These are phyloP conservation scores for Carcharodon carcharias DNA, from an alignment of 2,797 vertebrate genomes.

Conservation along the genomic window DNA sequence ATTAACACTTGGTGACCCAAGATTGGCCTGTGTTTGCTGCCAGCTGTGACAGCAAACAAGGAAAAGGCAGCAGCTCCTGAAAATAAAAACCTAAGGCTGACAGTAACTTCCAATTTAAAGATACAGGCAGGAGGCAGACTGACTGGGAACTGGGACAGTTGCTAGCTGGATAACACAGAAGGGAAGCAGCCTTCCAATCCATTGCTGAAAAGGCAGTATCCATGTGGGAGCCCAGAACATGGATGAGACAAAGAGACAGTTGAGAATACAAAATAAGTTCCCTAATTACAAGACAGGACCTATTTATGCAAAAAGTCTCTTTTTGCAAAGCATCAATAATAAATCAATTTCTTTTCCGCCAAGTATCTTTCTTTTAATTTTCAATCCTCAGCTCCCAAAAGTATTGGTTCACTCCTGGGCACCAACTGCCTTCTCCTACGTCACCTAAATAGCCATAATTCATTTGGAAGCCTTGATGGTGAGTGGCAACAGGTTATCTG, in stretches of 20 bases:
- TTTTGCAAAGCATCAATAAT: neutral
- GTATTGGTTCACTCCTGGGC: neutral
- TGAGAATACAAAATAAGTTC: neutral
- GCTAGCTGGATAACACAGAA: neutral
- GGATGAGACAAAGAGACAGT: neutral
- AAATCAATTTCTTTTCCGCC: neutral
- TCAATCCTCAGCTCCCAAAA: neutral
- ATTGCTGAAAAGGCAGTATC: neutral
- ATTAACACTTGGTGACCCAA: conserved; percentile 33
- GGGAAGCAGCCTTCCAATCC: neutral
- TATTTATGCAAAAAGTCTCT: neutral
- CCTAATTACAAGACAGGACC: neutral
- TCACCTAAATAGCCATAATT: neutral
- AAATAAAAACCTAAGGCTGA: neutral
- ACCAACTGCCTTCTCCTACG: neutral
- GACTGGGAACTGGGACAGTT: neutral
- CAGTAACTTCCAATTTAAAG: neutral
- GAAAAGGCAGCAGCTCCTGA: neutral
- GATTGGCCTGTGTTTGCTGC: neutral
- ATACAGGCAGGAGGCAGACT: neutral
- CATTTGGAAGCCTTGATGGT: neutral
- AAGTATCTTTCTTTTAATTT: neutral
- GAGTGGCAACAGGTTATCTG: neutral
- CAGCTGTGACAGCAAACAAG: neutral
- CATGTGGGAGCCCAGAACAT: neutral